Conservation (phyloP, 2,113 vertebrate species). For the Percina caprodes region DNA sequence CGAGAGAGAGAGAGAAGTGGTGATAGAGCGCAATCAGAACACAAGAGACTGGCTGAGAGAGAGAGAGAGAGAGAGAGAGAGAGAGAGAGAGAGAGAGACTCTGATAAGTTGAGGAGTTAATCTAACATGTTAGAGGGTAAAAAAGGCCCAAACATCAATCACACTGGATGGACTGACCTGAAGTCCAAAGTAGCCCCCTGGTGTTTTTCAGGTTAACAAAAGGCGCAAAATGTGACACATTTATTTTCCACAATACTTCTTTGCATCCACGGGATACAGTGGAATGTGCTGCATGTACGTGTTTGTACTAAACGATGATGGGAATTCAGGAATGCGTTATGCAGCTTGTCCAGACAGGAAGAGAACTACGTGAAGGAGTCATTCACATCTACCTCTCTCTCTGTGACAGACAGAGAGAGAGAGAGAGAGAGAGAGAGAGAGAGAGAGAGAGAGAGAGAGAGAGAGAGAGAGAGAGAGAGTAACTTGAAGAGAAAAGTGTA, state of each 20-base stretch:
- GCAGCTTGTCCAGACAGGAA: slow-evolving; percentile 76
- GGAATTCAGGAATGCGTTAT: slow-evolving; percentile 67
- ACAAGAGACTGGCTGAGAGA: slow-evolving; percentile 50
- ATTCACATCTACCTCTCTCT: background rate
- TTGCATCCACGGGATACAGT: slow-evolving; percentile 29
- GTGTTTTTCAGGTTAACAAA: slow-evolving; percentile 19
- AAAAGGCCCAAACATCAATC: slow-evolving; percentile 18
- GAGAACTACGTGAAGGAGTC: slow-evolving; percentile 21
- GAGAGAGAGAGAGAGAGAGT: no score
- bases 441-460: no score
- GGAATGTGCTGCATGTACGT: slow-evolving; percentile 9
- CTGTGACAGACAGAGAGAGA: no score
- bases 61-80: slow-evolving; percentile 14
- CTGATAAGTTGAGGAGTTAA: slow-evolving; percentile 41
- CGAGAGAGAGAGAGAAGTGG: slow-evolving; percentile 49
- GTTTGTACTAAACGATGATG: slow-evolving; percentile 63
- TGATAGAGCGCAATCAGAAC: slow-evolving; percentile 54
- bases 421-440: no score
- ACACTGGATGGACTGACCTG: no score
- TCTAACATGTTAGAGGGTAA: slow-evolving; percentile 9
- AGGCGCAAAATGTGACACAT: slow-evolving; percentile 9
- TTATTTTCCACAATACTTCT: slow-evolving; percentile 4
- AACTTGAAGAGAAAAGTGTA: no score
- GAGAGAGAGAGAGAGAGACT: background rate
- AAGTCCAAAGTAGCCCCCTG: slow-evolving; percentile 1